phyloP scores from a whole-genome alignment of 2,797 vertebrate genomes.

The Halcyon chelicuti region DNA sequence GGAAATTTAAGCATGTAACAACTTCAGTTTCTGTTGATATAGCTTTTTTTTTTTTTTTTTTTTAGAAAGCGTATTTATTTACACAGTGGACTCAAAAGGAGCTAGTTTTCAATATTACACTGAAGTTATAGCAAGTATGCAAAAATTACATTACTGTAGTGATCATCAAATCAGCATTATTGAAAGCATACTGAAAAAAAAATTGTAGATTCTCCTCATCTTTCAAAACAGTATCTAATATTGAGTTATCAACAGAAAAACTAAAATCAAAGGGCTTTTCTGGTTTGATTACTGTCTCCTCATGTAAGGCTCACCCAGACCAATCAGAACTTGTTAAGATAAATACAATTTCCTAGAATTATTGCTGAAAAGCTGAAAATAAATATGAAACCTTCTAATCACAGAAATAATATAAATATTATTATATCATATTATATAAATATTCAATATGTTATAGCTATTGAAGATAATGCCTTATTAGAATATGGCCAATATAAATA shows the following conservation, averaged over 20 bases:
- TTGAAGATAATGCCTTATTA: neutral
- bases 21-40: neutral
- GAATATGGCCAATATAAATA: neutral
- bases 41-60: neutral
- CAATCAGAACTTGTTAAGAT: neutral
- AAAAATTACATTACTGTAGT: neutral
- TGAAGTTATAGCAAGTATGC: neutral
- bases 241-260: neutral
- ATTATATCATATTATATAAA: too few species aligned
- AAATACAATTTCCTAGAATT: neutral
- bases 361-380: neutral
- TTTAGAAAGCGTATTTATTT: neutral
- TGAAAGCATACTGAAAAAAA: neutral
- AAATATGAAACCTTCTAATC: neutral
- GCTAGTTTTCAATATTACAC: neutral
- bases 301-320: neutral
- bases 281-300: neutral
- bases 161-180: neutral
- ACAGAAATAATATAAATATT: neutral
- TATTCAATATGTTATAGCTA: neutral
- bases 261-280: neutral
- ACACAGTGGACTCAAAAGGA: neutral
- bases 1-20: neutral
- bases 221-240: neutral
- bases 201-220: neutral